Percentiles rank a stretch among this genome's conserved stretches.
phyloP scores from a whole-genome alignment of 2,888 invertebrate species.

The Apantesis nais region DNA sequence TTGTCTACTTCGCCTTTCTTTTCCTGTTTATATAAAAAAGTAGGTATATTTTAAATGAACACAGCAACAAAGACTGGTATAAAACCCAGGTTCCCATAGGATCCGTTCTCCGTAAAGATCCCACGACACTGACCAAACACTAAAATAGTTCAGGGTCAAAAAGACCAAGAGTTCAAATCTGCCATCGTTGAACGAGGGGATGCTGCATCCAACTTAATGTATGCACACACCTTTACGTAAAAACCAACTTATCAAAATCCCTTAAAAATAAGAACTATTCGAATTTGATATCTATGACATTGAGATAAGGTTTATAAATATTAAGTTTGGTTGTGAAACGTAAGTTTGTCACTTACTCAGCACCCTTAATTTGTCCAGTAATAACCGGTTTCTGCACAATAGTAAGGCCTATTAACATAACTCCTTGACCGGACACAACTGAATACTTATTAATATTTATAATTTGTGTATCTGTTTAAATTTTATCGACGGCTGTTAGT shows the following conservation, averaged over 20 bases:
- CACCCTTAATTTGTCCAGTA: constrained; percentile 78
- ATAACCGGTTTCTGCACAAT: constrained; percentile 79
- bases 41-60: too few species aligned
- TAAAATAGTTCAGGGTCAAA: constrained; percentile 75
- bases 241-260: constrained; percentile 44
- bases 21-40: too few species aligned
- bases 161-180: constrained; percentile 75
- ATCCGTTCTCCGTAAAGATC: constrained; percentile 63
- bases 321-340: constrained; percentile 5
- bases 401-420: constrained; percentile 79
- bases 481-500: constrained; percentile 45
- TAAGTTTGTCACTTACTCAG: constrained; percentile 57
- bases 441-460: constrained; percentile 83
- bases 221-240: constrained; percentile 81
- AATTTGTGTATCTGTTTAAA: constrained; percentile 50
- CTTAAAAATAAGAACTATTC: constrained; percentile 21
- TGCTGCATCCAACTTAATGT: constrained; percentile 79
- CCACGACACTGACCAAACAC: constrained; percentile 73
- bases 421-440: constrained; percentile 80
- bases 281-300: constrained; percentile 47
- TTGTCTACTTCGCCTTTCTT: too few species aligned
- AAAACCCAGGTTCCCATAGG: constrained; percentile 72
- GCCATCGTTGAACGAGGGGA: constrained; percentile 62
- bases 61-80: not conserved
- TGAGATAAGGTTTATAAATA: constrained; percentile 21